Percentiles rank a stretch among this genome's conserved stretches.
phyloP scores from a whole-genome alignment of 2,797 vertebrate genomes.

The Peromyscus attwateri region DNA sequence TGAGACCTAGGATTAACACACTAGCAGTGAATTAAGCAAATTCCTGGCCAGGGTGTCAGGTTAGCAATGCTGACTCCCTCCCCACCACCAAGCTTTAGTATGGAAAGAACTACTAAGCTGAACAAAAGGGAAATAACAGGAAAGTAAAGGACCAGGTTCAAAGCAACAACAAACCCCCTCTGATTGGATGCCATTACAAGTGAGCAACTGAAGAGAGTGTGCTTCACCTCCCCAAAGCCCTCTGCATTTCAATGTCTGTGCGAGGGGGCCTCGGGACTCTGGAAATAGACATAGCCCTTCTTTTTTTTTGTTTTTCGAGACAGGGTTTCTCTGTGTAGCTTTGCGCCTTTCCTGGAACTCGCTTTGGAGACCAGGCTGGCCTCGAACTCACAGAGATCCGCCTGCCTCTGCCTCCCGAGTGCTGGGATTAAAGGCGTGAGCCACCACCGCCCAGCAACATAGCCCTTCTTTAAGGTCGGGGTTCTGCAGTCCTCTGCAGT shows the following conservation, averaged over 20 bases:
- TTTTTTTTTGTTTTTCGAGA: too few relatives aligned
- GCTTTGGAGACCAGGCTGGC: too few relatives aligned
- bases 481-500: constrained; percentile 64
- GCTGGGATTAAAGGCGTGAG: too few relatives aligned
- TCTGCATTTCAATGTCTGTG: constrained; percentile 57
- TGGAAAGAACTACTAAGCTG: constrained; percentile 53
- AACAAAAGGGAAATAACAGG: constrained; percentile 70
- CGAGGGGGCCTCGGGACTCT: constrained; percentile 74
- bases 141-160: constrained; percentile 68
- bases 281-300: constrained; percentile 75
- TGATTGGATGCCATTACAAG: constrained; percentile 56
- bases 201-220: constrained; percentile 32
- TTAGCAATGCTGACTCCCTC: constrained; percentile 70
- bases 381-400: too few relatives aligned
- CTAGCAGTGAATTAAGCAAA: constrained; percentile 70
- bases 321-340: too few relatives aligned
- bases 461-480: constrained; percentile 80
- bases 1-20: constrained; percentile 58
- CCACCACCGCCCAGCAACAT: too few relatives aligned
- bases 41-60: constrained; percentile 65
- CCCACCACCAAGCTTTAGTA: constrained; percentile 65
- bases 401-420: too few relatives aligned
- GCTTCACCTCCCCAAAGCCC: constrained; percentile 53
- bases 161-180: constrained; percentile 13
- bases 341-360: too few relatives aligned